Conservation (phyloP, 2,797 vertebrate species). For the Scarus forsteni region DNA sequence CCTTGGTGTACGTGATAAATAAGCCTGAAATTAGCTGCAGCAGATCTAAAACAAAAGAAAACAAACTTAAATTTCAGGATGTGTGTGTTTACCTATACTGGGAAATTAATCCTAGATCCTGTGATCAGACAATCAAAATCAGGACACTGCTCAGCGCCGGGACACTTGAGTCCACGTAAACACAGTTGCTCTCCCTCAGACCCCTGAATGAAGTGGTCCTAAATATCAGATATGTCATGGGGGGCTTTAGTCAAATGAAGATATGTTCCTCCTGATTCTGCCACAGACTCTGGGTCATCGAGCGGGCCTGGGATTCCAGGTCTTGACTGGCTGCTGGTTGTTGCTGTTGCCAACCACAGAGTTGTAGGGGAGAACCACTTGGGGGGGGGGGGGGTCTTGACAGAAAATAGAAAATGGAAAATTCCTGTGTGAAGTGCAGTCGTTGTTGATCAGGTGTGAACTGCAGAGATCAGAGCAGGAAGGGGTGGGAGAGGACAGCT, state of each 20-base stretch:
- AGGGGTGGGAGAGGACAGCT: slow-evolving; percentile 75
- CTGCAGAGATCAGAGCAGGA: slow-evolving; percentile 77
- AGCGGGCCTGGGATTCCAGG: slow-evolving; percentile 65
- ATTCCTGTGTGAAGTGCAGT: slow-evolving; percentile 87
- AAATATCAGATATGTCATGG: background rate
- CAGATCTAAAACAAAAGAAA: too few relatives aligned
- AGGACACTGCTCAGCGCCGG: too few relatives aligned
- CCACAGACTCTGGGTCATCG: slow-evolving; percentile 55
- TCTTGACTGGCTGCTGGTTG: slow-evolving; percentile 63
- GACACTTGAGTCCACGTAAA: too few relatives aligned
- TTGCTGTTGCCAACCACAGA: slow-evolving; percentile 54
- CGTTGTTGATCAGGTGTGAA: slow-evolving; percentile 86
- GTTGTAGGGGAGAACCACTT: slow-evolving; percentile 73
- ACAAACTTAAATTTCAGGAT: too few relatives aligned
- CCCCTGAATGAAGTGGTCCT: background rate
- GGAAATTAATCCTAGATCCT: too few relatives aligned
- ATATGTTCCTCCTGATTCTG: slow-evolving; percentile 17
- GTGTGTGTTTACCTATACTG: too few relatives aligned
- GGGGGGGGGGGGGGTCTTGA: slow-evolving; percentile 46
- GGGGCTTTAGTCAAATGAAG: slow-evolving; percentile 22
- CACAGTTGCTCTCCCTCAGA: background rate
- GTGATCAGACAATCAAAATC: too few relatives aligned
- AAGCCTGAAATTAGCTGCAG: too few relatives aligned
- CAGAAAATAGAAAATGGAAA: slow-evolving; percentile 88
- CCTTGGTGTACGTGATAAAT: too few relatives aligned